phyloP scores from a whole-genome alignment of 2,113 vertebrate species.

The Gadus macrocephalus region DNA sequence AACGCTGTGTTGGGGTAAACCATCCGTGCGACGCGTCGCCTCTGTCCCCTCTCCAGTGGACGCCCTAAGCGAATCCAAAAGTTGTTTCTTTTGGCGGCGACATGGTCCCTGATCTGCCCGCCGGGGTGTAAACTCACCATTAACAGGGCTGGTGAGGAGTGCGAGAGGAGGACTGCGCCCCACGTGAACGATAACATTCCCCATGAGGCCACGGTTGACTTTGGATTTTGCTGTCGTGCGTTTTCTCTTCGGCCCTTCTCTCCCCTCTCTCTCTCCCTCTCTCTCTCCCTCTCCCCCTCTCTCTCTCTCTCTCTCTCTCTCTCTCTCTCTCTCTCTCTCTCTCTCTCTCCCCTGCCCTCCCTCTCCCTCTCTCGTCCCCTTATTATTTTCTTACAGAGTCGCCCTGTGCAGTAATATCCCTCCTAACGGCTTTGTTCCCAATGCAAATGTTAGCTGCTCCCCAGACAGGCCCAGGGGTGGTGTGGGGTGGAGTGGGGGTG shows the following conservation, averaged over 20 bases:
- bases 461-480: conserved; percentile 46
- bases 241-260: not conserved
- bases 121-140: too few relatives aligned
- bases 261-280: too few relatives aligned
- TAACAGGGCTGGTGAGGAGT: too few relatives aligned
- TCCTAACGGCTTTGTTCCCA: conserved; percentile 45
- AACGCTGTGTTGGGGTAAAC: too few relatives aligned
- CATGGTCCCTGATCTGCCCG: too few relatives aligned
- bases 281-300: not conserved
- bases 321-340: conserved; percentile 22
- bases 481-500: too few relatives aligned
- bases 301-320: not conserved
- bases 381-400: conserved; percentile 35
- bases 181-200: not conserved
- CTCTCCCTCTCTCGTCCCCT: conserved; percentile 36
- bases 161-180: too few relatives aligned
- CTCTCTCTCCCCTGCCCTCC: conserved; percentile 22
- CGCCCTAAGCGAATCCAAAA: too few relatives aligned
- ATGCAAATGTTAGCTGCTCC: conserved; percentile 54
- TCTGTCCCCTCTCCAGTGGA: too few relatives aligned
- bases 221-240: not conserved
- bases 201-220: not conserved
- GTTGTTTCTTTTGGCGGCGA: too few relatives aligned
- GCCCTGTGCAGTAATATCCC: conserved; percentile 33
- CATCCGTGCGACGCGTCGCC: too few relatives aligned